Conservation (phyloP, 92 coral and sea anemone genomes). For the Palythoa heliodiscus region DNA sequence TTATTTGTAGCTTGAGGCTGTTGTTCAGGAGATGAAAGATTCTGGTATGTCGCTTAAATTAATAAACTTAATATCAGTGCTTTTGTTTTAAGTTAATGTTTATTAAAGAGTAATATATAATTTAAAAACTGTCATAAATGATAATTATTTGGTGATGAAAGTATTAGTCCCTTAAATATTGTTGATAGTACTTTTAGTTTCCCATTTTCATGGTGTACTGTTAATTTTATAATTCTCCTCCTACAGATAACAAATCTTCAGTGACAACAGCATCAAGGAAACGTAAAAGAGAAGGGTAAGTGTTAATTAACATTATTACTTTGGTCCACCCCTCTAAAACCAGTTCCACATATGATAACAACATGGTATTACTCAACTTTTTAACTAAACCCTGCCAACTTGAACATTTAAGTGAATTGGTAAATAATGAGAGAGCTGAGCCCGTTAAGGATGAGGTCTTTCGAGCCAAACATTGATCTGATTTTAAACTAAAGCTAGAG, state of each 20-base stretch:
- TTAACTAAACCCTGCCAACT: too few relatives aligned
- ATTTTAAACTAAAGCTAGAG: too few relatives aligned
- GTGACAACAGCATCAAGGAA: conserved; percentile 62
- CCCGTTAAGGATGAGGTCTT: too few relatives aligned
- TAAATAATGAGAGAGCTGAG: too few relatives aligned
- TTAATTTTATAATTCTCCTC: background rate
- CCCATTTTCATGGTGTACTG: background rate
- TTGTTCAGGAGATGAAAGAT: conserved; percentile 69
- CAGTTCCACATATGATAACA: background rate
- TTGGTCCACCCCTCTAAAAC: background rate
- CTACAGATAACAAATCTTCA: conserved; percentile 64
- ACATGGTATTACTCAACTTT: background rate
- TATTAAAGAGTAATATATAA: background rate
- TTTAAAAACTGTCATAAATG: too few relatives aligned
- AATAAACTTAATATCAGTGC: background rate
- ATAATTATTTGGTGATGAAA: background rate
- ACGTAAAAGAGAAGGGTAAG: conserved; percentile 86
- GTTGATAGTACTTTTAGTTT: background rate
- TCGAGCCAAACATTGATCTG: too few relatives aligned
- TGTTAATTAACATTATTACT: background rate
- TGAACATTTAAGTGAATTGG: too few relatives aligned
- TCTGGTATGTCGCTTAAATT: conserved; percentile 21
- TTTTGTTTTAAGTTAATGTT: background rate
- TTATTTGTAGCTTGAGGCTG: conserved; percentile 80
- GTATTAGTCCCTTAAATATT: background rate